A percentile compares a stretch with the other conserved stretches of the same genome.
Evolutionary conservation across 2,888 invertebrate species (phyloP).

Genomic region (Parnassius mnemosyne): DNA sequence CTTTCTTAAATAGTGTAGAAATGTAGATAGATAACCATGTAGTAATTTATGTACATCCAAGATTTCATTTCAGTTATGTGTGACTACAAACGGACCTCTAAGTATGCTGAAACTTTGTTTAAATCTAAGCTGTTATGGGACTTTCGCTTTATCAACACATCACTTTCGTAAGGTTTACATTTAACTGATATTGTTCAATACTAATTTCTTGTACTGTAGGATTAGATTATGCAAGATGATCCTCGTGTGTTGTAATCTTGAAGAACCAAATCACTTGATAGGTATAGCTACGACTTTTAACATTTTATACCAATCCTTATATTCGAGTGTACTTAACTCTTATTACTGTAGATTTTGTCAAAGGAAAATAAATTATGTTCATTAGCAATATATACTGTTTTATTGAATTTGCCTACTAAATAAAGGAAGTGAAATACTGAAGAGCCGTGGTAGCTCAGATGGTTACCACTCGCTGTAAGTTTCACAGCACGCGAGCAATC

Average conservation of each 20-base stretch:
- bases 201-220: conserved; percentile 42
- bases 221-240: conserved; percentile 46
- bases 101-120: conserved; percentile 11
- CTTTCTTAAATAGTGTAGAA: conserved; percentile 62
- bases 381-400: conserved; percentile 60
- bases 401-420: conserved; percentile 33
- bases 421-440: no score
- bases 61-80: conserved; percentile 31
- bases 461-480: no score
- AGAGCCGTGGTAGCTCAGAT: no score
- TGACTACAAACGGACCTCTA: conserved; percentile 23
- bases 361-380: conserved; percentile 77
- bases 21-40: conserved; percentile 77
- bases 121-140: conserved; percentile 29
- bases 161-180: conserved; percentile 33
- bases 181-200: conserved; percentile 32
- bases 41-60: conserved; percentile 44
- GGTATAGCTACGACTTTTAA: conserved; percentile 72
- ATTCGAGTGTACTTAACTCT: conserved; percentile 79
- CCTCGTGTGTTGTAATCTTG: conserved; percentile 64
- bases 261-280: conserved; percentile 75
- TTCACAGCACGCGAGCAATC: no score
- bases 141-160: conserved; percentile 27
- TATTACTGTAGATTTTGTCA: conserved; percentile 78
- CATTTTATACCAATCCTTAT: conserved; percentile 80